Evolutionary conservation across 2,113 vertebrate species (phyloP), one percentile per base, ranked within the genome.

Genomic region (Aegithalos caudatus): DNA sequence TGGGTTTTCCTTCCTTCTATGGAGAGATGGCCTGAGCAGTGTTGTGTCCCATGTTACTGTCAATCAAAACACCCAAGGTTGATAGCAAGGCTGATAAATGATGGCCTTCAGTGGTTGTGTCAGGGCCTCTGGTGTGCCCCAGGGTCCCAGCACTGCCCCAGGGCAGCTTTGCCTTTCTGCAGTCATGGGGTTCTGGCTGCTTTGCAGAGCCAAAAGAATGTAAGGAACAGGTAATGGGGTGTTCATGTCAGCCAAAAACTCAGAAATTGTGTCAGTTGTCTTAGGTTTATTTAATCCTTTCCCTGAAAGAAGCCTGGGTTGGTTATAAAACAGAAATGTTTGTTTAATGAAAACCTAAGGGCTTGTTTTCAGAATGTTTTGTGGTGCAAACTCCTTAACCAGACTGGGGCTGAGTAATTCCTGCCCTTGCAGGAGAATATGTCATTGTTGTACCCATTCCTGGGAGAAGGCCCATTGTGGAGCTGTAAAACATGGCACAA

Each of bases 341-440:
- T 78, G 54, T 48, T 77, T 40, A 14, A 61, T 53, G 40, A 60
- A 60, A 64, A 58, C 76, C 20, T 54, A 15, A 33, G 33, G 44
- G 28, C 45, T 69, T 56, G 33, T 86, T 51, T 56, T 37, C 40
- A 65, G 53, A 81, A 37, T 28, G 23, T 23, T 62, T 72, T 21
- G 29, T 6, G 14, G 48, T 77, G 50, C 62, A 64, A 64, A 44
- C 33, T 60, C 44, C 14, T 82, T 31, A 19, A 12, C n/a, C 21
- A 40, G 28, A 10, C 33, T 31, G 48, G 20, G 10, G 16, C 33
- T 14, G 42, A 44, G 42, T 0, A 0, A 64, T 5, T 87, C 47
- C 50, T 58, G 35, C 35, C 66, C 35, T 17, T 57, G 51, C 78
- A 57, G 74, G n/a, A 82, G 29, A 78, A 18, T 37, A 44, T 73